phyloP scores from a whole-genome alignment of 2,888 invertebrate genomes.

The Lampropteryx suffumata region DNA sequence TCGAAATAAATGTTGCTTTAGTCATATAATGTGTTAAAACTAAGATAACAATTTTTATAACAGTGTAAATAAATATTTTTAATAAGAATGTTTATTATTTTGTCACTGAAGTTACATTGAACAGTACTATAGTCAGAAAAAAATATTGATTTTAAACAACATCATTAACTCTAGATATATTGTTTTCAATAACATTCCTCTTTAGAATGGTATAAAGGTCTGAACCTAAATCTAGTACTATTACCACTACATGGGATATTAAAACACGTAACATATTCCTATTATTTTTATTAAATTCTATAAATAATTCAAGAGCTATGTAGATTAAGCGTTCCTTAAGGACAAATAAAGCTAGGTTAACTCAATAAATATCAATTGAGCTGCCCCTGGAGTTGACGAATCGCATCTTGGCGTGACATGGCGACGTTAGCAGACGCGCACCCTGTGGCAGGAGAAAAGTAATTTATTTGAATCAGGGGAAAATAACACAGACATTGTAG shows the following conservation, averaged over 20 bases:
- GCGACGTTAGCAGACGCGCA: conserved; percentile 64
- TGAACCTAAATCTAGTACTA: no score
- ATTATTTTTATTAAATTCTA: conserved; percentile 10
- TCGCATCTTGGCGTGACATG: conserved; percentile 70
- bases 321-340: conserved; percentile 12
- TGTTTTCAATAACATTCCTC: no score
- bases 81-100: conserved; percentile 24
- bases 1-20: conserved; percentile 67
- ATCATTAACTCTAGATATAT: no score
- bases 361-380: conserved; percentile 27
- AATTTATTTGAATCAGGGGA: not conserved
- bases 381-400: conserved; percentile 54
- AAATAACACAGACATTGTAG: not conserved
- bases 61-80: conserved; percentile 67
- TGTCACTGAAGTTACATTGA: not conserved
- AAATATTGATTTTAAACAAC: no score
- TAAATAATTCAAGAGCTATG: conserved; percentile 28
- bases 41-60: conserved; percentile 53
- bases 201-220: no score
- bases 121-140: no score
- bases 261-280: no score
- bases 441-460: conserved; percentile 47
- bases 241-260: no score
- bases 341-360: conserved; percentile 18
- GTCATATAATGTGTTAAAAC: conserved; percentile 63